Evolutionary conservation across 2,888 invertebrate species (phyloP), one percentile per base, ranked within the genome.

Genomic region (Ischnus inquisitorius): DNA sequence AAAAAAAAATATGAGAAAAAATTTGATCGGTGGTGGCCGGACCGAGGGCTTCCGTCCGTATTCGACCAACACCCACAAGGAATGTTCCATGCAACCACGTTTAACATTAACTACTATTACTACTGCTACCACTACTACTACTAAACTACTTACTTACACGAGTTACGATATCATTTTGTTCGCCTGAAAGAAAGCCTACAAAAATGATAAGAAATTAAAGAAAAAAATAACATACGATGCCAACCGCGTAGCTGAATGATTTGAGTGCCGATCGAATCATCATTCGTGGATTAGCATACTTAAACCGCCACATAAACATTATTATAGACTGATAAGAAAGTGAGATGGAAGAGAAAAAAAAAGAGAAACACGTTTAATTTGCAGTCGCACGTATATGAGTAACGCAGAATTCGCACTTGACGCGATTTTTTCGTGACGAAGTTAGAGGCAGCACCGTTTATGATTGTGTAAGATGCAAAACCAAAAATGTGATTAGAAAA

Each of bases 391-490:
- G 80, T 78, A 77, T 80, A 46, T 14, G 25, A 64, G 77, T 46
- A 77, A 78, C 84, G 84, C 84, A 83, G 64, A 60, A 81, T 84
- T 76, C 67, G 75, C 79, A 79, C 79, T 76, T 76, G 71, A 60
- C 67, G 71, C 72, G 76, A 79, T 79, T 84, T 81, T 84, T 68
- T 75, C 84, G 84, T 84, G 81, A 84, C 80, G 77, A 81, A 57
- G 48, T 78, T 78, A 77, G 81, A 84, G 81, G 84, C 84, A 84
- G 84, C 78, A 78, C 81, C 64, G 54, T 68, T 34, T 51, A 19
- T 51, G 54, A 74, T 72, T 64, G 12, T 12, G 34, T 43, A 14
- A 34, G 6, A 34, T 19, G n/a, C 14, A 10, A 39, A 72, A 39
- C 34, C 4, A 67, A 65, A 43, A 79, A 48, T 54, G 71, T 22